These are phyloP conservation scores for Tetramorium alpestre DNA, from an alignment of 1,140 invertebrate genomes.

Conservation along the genomic window DNA sequence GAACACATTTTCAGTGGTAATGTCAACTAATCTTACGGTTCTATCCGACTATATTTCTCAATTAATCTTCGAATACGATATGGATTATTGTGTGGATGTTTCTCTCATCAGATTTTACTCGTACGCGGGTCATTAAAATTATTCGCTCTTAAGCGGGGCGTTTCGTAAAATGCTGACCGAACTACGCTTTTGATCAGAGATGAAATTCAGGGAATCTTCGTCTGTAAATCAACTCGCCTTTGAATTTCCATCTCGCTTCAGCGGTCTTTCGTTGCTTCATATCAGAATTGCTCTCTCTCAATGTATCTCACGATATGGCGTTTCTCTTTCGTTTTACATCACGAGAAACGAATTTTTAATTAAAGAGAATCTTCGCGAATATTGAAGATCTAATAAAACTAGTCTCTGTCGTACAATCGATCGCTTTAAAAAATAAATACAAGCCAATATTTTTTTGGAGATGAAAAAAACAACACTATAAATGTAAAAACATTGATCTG, in stretches of 20 bases:
- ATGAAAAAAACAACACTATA: neutral
- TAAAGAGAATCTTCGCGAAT: conserved; percentile 27
- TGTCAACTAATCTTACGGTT: neutral
- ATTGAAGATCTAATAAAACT: neutral
- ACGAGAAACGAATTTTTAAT: conserved; percentile 39
- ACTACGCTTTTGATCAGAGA: conserved; percentile 49
- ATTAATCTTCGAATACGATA: neutral
- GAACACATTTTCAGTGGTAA: neutral
- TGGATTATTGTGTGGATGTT: neutral
- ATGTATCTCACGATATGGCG: conserved; percentile 14
- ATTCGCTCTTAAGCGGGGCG: neutral
- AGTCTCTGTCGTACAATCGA: neutral
- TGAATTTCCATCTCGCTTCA: conserved; percentile 30
- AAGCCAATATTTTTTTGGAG: neutral
- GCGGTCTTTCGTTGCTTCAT: neutral
- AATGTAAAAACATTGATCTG: neutral
- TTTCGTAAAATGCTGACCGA: conserved; percentile 52
- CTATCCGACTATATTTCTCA: neutral
- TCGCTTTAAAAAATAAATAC: neutral
- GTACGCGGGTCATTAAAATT: conserved; percentile 33
- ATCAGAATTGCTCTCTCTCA: conserved; percentile 37
- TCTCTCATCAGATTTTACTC: neutral
- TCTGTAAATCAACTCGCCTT: conserved; percentile 40
- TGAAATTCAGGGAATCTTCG: conserved; percentile 53
- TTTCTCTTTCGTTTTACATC: conserved; percentile 23